Evolutionary conservation across 2,888 invertebrate species (phyloP).

Genomic region (Buathra laborator): DNA sequence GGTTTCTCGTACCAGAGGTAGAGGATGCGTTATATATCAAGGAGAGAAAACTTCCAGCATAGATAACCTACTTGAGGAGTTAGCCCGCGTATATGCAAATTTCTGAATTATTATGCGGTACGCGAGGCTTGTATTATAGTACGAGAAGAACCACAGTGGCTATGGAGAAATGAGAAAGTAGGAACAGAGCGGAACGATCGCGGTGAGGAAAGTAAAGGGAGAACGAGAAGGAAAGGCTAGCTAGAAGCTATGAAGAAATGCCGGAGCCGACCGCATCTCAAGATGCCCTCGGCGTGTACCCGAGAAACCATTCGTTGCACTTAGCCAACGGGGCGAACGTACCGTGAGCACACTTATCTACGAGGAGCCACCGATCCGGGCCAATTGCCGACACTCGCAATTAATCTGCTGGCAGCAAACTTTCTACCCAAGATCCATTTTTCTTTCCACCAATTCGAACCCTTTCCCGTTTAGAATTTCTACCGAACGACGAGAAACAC

Average conservation of each 20-base stretch:
- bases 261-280: slow-evolving; percentile 25
- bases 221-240: slow-evolving; percentile 43
- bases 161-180: slow-evolving; percentile 17
- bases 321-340: slow-evolving; percentile 61
- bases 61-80: slow-evolving; percentile 86
- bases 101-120: slow-evolving; percentile 84
- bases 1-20: slow-evolving; percentile 30
- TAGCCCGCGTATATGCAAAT: slow-evolving; percentile 85
- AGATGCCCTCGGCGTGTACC: slow-evolving; percentile 35
- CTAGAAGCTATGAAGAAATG: slow-evolving; percentile 16
- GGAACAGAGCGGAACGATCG: slow-evolving; percentile 18
- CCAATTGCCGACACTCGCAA: slow-evolving; percentile 70
- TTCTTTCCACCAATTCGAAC: neutral
- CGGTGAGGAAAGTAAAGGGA: slow-evolving; percentile 34
- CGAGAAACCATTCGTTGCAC: slow-evolving; percentile 71
- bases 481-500: neutral
- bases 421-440: slow-evolving; percentile 55
- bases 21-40: slow-evolving; percentile 73
- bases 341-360: slow-evolving; percentile 70
- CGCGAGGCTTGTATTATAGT: slow-evolving; percentile 66
- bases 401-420: slow-evolving; percentile 67
- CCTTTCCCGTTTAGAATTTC: neutral
- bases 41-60: slow-evolving; percentile 83
- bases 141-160: slow-evolving; percentile 37
- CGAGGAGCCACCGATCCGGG: slow-evolving; percentile 71